Evolutionary conservation across 1,140 invertebrate genomes (phyloP).

Genomic region (Eupristina koningsbergeri): DNA sequence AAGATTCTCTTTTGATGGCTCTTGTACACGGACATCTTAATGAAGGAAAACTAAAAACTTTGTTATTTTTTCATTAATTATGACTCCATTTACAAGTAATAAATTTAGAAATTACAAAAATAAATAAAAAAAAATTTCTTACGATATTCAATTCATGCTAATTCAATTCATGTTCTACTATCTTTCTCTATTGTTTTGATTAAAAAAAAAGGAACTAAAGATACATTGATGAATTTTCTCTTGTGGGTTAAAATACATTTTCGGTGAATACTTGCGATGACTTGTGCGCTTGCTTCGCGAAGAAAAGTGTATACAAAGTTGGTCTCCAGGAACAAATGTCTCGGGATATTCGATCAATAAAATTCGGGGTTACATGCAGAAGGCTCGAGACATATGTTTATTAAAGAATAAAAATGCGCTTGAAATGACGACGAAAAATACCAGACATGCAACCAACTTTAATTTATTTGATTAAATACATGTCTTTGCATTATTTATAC

Average conservation of each 20-base stretch:
- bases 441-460: constrained; percentile 20
- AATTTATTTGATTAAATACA: neutral
- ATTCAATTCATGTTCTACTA: neutral
- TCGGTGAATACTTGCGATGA: constrained; percentile 51
- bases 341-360: neutral
- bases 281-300: constrained; percentile 49
- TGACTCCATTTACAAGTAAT: constrained; percentile 55
- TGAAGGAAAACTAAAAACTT: neutral
- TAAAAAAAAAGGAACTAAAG: constrained; percentile 15
- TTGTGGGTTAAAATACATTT: constrained; percentile 51
- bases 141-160: constrained; percentile 29
- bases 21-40: too few relatives aligned
- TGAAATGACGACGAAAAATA: constrained; percentile 59
- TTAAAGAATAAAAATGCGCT: constrained; percentile 58
- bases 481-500: constrained; percentile 27
- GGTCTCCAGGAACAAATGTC: constrained; percentile 42
- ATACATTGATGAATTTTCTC: constrained; percentile 43
- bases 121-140: constrained; percentile 20
- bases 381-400: constrained; percentile 42
- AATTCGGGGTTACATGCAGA: constrained; percentile 36
- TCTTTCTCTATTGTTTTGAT: constrained; percentile 19
- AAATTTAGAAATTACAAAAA: constrained; percentile 22
- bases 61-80: constrained; percentile 17
- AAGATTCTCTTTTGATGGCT: neutral
- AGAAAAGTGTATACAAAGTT: constrained; percentile 41